Percentiles rank a stretch among this genome's conserved stretches.
phyloP scores from a whole-genome alignment of 1,140 invertebrate species.

The Drosophila sp. region DNA sequence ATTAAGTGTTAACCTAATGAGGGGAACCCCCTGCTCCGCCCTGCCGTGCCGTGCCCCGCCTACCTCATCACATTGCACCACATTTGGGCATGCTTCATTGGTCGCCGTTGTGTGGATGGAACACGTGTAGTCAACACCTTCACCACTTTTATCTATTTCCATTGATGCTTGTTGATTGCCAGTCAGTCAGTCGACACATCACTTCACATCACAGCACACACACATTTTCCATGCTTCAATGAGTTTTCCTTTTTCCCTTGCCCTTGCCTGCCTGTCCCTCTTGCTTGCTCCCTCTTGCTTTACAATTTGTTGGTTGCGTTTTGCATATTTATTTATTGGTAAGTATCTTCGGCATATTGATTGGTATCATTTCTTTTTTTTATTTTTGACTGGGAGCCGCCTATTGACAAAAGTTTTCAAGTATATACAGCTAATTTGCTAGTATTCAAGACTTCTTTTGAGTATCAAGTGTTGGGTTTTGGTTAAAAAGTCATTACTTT shows the following conservation, averaged over 20 bases:
- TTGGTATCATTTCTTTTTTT: slow-evolving; percentile 26
- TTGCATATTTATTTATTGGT: slow-evolving; percentile 60
- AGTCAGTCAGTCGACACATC: slow-evolving; percentile 32
- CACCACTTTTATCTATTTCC: slow-evolving; percentile 30
- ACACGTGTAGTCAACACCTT: slow-evolving; percentile 73
- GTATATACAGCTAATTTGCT: slow-evolving; percentile 37
- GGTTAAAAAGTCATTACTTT: no score
- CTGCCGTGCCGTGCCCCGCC: no score
- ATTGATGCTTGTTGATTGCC: slow-evolving; percentile 61
- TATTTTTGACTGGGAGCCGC: no score
- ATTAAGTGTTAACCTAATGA: slow-evolving; percentile 54
- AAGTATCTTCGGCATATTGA: slow-evolving; percentile 34
- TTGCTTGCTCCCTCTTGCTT: slow-evolving; percentile 13
- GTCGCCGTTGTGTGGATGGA: neutral
- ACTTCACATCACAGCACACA: slow-evolving; percentile 26
- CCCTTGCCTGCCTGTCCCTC: neutral
- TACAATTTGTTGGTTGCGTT: slow-evolving; percentile 33
- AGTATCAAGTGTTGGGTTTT: no score
- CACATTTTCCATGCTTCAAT: slow-evolving; percentile 70
- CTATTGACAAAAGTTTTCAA: slow-evolving; percentile 14
- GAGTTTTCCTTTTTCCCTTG: slow-evolving; percentile 27
- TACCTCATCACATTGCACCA: slow-evolving; percentile 42
- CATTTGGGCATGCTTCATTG: slow-evolving; percentile 35
- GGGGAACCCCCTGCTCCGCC: slow-evolving; percentile 13
- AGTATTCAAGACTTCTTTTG: slow-evolving; percentile 30